Conservation (phyloP, 2,888 invertebrate species). For the Drosophila ustulata region DNA sequence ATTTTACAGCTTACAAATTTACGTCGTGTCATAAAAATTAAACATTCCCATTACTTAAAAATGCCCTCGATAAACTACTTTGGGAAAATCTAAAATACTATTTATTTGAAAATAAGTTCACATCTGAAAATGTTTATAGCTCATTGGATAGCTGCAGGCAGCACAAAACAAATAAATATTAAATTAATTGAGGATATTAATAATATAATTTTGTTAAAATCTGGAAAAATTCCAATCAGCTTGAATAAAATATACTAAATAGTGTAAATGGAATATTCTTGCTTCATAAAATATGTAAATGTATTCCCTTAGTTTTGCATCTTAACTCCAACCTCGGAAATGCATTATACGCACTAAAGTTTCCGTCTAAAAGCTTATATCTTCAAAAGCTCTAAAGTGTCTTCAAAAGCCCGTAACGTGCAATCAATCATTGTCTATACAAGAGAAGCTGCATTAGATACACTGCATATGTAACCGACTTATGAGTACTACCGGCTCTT, state of each 20-base stretch:
- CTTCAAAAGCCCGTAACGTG: not conserved
- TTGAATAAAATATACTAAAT: not conserved
- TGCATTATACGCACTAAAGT: not conserved
- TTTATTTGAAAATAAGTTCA: no score
- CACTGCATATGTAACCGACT: constrained; percentile 21
- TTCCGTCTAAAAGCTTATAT: constrained; percentile 10
- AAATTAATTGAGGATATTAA: no score
- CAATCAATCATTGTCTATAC: not conserved
- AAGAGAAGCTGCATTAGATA: not conserved
- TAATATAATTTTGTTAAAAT: no score
- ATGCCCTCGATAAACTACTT: no score
- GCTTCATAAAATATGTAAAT: not conserved
- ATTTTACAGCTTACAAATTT: no score
- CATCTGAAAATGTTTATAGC: no score
- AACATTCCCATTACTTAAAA: no score
- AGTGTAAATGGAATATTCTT: not conserved
- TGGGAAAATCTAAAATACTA: no score
- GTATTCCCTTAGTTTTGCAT: not conserved
- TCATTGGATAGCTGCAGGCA: no score
- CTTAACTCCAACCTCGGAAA: not conserved
- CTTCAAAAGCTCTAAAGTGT: constrained; percentile 10
- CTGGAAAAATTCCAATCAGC: no score
- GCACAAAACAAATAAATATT: no score
- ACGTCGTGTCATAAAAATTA: no score
- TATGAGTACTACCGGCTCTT: constrained; percentile 20